Evolutionary conservation across 2,888 invertebrate genomes (phyloP), one percentile per base, ranked within the genome.

Genomic region (Apantesis nais): DNA sequence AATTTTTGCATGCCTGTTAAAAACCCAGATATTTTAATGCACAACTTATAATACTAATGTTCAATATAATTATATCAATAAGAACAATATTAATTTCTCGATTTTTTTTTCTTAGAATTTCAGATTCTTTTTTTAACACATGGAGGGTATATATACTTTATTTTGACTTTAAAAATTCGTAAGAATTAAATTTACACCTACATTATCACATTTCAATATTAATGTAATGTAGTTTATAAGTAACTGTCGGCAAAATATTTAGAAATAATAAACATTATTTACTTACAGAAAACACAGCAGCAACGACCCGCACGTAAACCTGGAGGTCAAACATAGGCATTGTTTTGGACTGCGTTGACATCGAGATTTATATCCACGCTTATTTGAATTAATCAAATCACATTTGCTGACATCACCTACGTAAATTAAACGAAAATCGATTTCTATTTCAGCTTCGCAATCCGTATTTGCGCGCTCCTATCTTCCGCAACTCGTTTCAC

Each of bases 211-310:
- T 22, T 14, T 63, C 29, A 34, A 25, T 58, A 29, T 4, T 29
- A n/a, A 44, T 48, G n/a, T 16, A 34, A 58, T 22, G 5, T 19
- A 16, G 1, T 1, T 39, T 29, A 34, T 2, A 2, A 61, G 9
- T 34, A 37, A 19, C 12, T 62, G 12, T 48, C 14, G 3, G 22
- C 39, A 31, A 52, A 52, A 22, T 52, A 52, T 11, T 16, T 29
- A 48, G 14, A 9, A 70, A 62, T 37, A 66, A 41, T 41, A 66
- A 66, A 29, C n/a, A 55, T 37, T 76, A 79, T 83, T 79, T 81
- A 90, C 92, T 91, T 86, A 95, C 94, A 74, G 91, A 90, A 87
- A 95, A 95, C 61, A 93, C 92, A 58, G 89, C 91, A 31, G 93
- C 94, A 12, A 93, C 92, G 68, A 93, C 88, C 78, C 91, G 86